Evolutionary conservation across 2,113 vertebrate genomes (phyloP).

Genomic region (Chaetops frenatus): DNA sequence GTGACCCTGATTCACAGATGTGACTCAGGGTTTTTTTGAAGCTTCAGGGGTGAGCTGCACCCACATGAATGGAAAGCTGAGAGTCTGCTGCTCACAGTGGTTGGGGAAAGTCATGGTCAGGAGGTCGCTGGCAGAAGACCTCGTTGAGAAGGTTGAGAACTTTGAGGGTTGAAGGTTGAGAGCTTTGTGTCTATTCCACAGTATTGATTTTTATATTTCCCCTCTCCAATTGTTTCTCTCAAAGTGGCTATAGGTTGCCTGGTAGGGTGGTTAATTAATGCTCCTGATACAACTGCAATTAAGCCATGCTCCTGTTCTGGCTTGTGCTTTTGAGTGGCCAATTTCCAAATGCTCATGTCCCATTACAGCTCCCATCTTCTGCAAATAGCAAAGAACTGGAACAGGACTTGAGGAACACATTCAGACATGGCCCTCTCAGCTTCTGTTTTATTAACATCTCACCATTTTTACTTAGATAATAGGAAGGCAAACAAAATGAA

Average conservation of each 20-base stretch:
- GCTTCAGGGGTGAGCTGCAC: background rate
- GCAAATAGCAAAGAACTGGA: background rate
- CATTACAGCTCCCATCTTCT: background rate
- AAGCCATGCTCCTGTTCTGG: background rate
- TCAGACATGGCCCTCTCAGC: background rate
- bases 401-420: background rate
- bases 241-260: background rate
- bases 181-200: background rate
- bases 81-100: background rate
- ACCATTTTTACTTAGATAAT: background rate
- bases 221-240: background rate
- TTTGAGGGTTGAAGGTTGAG: background rate
- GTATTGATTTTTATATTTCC: background rate
- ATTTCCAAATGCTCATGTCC: background rate
- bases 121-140: background rate
- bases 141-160: background rate
- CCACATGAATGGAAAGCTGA: background rate
- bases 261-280: background rate
- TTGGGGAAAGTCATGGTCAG: background rate
- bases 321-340: background rate
- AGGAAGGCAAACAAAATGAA: background rate
- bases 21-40: background rate
- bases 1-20: background rate
- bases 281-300: background rate
- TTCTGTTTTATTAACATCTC: background rate